Evolutionary conservation across 2,113 vertebrate genomes (phyloP).

Genomic region (Albula glossodonta): DNA sequence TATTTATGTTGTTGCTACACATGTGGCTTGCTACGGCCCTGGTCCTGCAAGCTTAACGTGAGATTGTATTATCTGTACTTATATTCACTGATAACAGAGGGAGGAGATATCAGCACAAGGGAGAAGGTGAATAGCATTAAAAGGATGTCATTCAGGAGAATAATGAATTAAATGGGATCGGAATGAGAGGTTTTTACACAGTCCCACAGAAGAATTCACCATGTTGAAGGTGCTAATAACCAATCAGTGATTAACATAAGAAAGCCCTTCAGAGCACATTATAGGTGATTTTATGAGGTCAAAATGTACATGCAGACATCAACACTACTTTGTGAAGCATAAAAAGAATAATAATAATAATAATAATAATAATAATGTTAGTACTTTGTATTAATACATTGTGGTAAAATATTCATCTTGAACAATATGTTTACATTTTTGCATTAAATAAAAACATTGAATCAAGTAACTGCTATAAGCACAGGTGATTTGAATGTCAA

Average conservation of each 20-base stretch:
- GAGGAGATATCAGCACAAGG: slow-evolving; percentile 36
- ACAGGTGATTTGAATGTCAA: background rate
- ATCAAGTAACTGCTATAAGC: background rate
- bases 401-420: too few relatives aligned
- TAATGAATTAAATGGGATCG: slow-evolving; percentile 40
- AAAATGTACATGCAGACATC: background rate
- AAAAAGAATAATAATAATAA: too few relatives aligned
- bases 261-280: background rate
- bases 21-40: slow-evolving; percentile 4
- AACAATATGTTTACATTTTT: too few relatives aligned
- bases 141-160: slow-evolving; percentile 48
- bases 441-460: background rate
- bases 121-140: slow-evolving; percentile 47
- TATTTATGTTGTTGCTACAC: background rate
- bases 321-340: too few relatives aligned
- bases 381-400: too few relatives aligned
- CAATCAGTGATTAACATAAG: background rate
- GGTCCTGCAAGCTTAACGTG: slow-evolving; percentile 24
- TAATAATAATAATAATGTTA: too few relatives aligned
- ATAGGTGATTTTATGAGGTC: background rate
- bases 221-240: background rate
- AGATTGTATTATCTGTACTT: slow-evolving; percentile 42
- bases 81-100: slow-evolving; percentile 46
- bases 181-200: slow-evolving; percentile 38
- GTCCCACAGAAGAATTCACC: slow-evolving; percentile 27